These are phyloP conservation scores for Athrips mouffetella DNA, from an alignment of 2,888 invertebrate genomes.

Conservation along the genomic window DNA sequence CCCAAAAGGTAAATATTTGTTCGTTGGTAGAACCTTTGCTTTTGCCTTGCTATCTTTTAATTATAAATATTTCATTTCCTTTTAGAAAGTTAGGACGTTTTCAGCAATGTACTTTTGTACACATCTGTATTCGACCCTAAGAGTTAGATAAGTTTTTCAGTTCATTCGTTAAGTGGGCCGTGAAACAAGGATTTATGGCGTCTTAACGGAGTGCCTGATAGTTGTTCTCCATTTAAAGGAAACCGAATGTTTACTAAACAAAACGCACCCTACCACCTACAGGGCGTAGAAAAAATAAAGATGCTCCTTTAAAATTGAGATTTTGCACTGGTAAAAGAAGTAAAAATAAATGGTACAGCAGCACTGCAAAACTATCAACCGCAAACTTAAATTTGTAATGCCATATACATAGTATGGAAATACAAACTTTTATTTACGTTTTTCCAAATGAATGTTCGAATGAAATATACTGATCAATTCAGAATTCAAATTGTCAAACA, in stretches of 20 bases:
- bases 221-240: constrained; percentile 44
- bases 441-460: too few species aligned
- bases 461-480: too few species aligned
- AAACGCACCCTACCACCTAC: constrained; percentile 2
- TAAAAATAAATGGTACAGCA: too few species aligned
- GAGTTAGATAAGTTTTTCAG: constrained; percentile 71
- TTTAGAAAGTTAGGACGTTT: not conserved
- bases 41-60: not conserved
- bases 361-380: too few species aligned
- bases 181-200: constrained; percentile 64
- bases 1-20: not conserved
- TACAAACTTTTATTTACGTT: too few species aligned
- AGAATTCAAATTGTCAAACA: too few species aligned
- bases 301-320: too few species aligned
- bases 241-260: not conserved
- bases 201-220: constrained; percentile 51
- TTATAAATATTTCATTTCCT: not conserved
- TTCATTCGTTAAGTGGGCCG: constrained; percentile 72
- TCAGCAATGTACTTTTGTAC: constrained; percentile 27
- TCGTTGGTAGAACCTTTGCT: not conserved
- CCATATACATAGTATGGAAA: too few species aligned
- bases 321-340: too few species aligned
- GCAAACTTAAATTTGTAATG: too few species aligned
- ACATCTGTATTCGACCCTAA: constrained; percentile 37
- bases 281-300: too few species aligned